Base-by-base conservation (phyloP, 1,140 invertebrate species). In the Microvelia longipes region DNA sequence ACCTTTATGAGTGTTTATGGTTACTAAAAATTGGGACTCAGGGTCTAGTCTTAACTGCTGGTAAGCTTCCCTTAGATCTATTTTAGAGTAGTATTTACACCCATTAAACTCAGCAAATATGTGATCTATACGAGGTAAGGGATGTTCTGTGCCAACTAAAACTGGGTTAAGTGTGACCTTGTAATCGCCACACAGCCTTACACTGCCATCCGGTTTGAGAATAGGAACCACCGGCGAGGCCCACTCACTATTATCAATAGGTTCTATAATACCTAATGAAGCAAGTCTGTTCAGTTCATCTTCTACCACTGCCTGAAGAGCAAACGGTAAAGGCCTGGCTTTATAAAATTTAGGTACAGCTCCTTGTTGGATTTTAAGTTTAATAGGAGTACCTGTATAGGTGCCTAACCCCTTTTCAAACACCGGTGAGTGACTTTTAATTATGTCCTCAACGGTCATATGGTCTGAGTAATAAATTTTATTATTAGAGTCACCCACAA, bases 101-200 rank as follows among this genome's bases (percentile, higher is more conserved):
- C 35, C 35, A 5, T 5, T 19, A 11, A 50, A 50, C 5, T 50
- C 19, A 11, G 26, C 50, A 28, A 29, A 69, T 25, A 69, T 35
- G n/a, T 69, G 50, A 14, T 69, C 68, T 28, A 69, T 50, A 61
- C 1, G 75, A 75, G 50, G 79, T 75, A 62, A 61, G n/a, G 27
- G 65, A 27, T 66, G 27, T 50, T 50, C 19, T 11, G 35, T 50
- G 5, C 19, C 35, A 50, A 50, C 19, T 11, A 28, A 13, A 19
- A 11, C 19, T 28, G 75, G 65, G 74, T 76, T 25, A 60, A 75
- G 68, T 75, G 79, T 75, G 78, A 75, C 5, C 1, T 72, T 27
- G 28, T 72, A 75, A 72, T 27, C 65, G 50, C 27, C 63, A 19
- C 72, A 26, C 35, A 50, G 19, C 19, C 35, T 50, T 5, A 50